Base-by-base conservation (phyloP, 2,113 vertebrate species). In the Cyanoramphus novaezelandiae region DNA sequence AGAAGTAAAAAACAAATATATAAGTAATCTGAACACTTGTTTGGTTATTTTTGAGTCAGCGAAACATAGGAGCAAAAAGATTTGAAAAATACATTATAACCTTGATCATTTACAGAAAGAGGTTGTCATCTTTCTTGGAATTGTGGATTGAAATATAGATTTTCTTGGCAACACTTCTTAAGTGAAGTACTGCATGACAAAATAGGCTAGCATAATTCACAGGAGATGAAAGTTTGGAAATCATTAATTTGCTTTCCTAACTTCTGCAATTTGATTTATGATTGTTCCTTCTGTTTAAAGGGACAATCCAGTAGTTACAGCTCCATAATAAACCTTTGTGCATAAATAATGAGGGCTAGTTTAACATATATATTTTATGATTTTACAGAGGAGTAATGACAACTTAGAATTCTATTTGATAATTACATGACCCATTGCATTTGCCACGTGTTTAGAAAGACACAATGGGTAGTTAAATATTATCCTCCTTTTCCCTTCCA, bases 71-170 rank as follows among this genome's bases (percentile, higher is more conserved):
- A 91, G 37, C 8, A 59, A 72, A 92, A 86, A 49, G 2, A 23
- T 82, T 87, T 95, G 60, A 93, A 92, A 96, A 71, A 86, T 29
- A 13, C 3, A 41, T 93, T 65, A 29, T 21, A 57, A 44, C 44
- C 64, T 67, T 77, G 70, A 68, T 91, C 70, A 83, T 63, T 96
- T 92, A 85, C 80, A 91, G 82, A 90, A 96, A 88, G 24, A 39
- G 3, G 33, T 75, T 93, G 76, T 86, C 77, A 79, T 86, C 68
- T 90, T 97, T 95, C 91, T 97, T 95, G 90, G 89, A 92, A 97
- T 4, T 82, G 53, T 44, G 75, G 52, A 92, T 91, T 76, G 91
- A 78, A 85, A 92, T 88, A 71, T 33, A 76, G 75, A 95, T 95
- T 86, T 91, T 93, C 92, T 95, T 96, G 91, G 94, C 93, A 94